Conservation (phyloP, 2,888 invertebrate species). For the Anodontia alba region DNA sequence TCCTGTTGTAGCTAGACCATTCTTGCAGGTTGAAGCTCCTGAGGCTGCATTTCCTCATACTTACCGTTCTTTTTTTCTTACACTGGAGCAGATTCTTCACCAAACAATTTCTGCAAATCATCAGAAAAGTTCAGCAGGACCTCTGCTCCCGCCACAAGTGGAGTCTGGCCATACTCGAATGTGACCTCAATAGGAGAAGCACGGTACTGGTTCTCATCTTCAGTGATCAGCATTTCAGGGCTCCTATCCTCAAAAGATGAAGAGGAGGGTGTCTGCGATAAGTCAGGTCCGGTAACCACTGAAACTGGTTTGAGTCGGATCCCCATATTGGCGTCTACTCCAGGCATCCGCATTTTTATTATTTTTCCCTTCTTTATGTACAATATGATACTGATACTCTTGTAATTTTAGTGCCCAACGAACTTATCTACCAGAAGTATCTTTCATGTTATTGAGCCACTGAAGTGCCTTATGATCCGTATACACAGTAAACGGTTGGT, state of each 20-base stretch:
- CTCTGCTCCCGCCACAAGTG: background rate
- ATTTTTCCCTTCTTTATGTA: background rate
- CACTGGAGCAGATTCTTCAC: background rate
- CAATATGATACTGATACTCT: background rate
- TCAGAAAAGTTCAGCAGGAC: background rate
- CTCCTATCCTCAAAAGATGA: too few species aligned
- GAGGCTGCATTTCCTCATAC: background rate
- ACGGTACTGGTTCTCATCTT: too few species aligned
- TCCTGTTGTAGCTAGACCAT: constrained; percentile 25
- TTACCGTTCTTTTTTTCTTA: too few species aligned
- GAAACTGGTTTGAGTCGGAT: background rate
- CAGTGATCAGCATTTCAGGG: background rate
- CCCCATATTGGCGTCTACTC: background rate
- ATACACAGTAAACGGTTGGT: background rate
- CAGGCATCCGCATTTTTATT: background rate
- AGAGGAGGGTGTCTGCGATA: too few species aligned
- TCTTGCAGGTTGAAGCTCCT: background rate
- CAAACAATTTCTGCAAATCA: background rate
- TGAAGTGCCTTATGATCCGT: background rate
- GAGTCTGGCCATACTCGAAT: background rate
- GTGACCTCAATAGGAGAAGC: too few species aligned
- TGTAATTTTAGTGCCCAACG: background rate
- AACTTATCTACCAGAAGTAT: background rate
- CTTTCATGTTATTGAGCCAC: background rate
- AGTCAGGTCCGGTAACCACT: background rate